These are phyloP conservation scores for Platysternon megacephalum DNA, from an alignment of 2,113 vertebrate species.

Conservation along the genomic window DNA sequence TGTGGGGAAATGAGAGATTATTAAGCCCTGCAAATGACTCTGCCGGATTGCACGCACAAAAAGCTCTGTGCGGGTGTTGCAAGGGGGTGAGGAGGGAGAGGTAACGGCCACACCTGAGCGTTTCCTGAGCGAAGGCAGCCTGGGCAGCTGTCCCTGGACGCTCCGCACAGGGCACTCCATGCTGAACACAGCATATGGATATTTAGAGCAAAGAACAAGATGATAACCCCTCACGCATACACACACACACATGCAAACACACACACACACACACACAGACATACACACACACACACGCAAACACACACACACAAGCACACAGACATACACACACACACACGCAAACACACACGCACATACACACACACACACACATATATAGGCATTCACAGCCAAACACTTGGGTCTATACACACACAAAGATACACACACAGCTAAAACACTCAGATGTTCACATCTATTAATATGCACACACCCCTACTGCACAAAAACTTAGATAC, in stretches of 20 bases:
- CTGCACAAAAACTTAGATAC: neutral
- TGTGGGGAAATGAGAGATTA: accelerated
- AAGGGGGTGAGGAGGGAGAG: neutral
- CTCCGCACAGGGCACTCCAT: neutral
- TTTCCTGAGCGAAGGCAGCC: neutral
- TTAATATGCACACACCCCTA: neutral
- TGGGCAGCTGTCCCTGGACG: neutral
- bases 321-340: too few species aligned
- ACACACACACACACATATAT: neutral
- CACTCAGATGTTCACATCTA: neutral
- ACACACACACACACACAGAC: neutral
- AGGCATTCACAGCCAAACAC: neutral
- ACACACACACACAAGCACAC: too few species aligned
- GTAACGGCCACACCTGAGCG: neutral
- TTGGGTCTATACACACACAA: neutral
- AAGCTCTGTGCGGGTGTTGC: neutral
- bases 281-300: too few species aligned
- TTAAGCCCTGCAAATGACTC: accelerated
- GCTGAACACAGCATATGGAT: neutral
- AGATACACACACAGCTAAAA: neutral
- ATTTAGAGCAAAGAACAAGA: neutral
- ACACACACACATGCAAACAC: neutral
- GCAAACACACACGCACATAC: too few species aligned
- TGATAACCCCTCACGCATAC: neutral
- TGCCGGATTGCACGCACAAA: neutral